Evolutionary conservation across 1,140 invertebrate species (phyloP).

Genomic region (Drosophila neocordata): DNA sequence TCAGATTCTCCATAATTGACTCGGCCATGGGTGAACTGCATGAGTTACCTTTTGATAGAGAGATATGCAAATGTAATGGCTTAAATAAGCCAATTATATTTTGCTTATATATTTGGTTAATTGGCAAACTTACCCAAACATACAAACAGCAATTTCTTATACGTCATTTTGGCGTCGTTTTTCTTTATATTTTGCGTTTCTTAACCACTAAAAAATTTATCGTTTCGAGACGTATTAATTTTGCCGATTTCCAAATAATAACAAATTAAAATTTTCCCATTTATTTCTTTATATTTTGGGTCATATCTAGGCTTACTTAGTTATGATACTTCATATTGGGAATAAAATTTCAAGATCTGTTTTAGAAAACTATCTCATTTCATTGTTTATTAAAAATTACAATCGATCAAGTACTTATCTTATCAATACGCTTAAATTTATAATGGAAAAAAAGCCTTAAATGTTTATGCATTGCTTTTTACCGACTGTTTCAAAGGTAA

Average conservation of each 20-base stretch:
- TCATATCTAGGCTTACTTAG: background rate
- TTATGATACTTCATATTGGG: no score
- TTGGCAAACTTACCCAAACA: conserved; percentile 55
- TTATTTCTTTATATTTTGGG: conserved; percentile 1
- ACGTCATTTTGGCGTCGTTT: conserved; percentile 30
- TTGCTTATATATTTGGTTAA: rapidly evolving
- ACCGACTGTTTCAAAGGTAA: no score
- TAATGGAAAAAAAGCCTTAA: no score
- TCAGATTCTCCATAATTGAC: conserved; percentile 63
- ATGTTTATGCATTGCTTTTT: no score
- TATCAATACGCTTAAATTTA: no score
- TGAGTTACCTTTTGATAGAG: conserved; percentile 50
- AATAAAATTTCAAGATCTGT: no score
- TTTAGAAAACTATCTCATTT: no score
- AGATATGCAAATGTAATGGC: no score
- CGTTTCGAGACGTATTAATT: background rate
- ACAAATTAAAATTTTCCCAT: conserved; percentile 13
- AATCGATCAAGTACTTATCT: no score
- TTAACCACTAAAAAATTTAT: conserved; percentile 19
- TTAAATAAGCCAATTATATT: no score
- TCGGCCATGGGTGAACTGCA: conserved; percentile 69
- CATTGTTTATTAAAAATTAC: no score
- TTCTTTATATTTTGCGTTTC: background rate
- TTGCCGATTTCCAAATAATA: conserved; percentile 14
- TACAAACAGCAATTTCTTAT: conserved; percentile 58